Percentiles rank a stretch among this genome's conserved stretches.
Evolutionary conservation across 2,113 vertebrate species (phyloP).

Genomic region (Syrrhaptes paradoxus): DNA sequence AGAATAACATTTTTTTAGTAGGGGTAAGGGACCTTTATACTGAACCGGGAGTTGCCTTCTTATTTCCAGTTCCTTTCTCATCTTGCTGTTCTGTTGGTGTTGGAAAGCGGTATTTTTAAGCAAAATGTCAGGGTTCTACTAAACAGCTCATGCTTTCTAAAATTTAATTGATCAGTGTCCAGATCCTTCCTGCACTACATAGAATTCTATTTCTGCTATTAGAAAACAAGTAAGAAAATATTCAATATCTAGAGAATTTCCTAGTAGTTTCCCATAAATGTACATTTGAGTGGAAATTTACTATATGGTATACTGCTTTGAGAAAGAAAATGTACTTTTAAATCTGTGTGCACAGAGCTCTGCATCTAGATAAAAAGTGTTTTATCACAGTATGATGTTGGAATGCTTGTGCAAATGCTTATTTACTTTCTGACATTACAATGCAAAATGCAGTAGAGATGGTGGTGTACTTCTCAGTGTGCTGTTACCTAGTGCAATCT

Average conservation of each 20-base stretch:
- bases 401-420: conserved; percentile 7
- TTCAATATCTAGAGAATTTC: not conserved
- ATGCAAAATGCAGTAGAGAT: not conserved
- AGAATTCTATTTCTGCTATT: conserved; percentile 20
- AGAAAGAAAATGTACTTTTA: not conserved
- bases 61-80: not conserved
- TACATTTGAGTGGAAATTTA: not conserved
- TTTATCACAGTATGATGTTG: not conserved
- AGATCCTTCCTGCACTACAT: not conserved
- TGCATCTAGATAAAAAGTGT: conserved; percentile 7
- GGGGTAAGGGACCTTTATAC: not conserved
- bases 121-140: not conserved
- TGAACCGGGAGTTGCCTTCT: not conserved
- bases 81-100: not conserved
- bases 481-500: not conserved
- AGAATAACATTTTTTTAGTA: not conserved
- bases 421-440: not conserved
- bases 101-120: not conserved
- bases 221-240: conserved; percentile 24
- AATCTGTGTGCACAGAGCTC: not conserved
- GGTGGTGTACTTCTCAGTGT: not conserved
- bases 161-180: not conserved
- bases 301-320: not conserved
- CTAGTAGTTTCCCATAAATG: not conserved
- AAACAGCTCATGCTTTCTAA: conserved; percentile 3